Base-by-base conservation (phyloP, 1,140 invertebrate genomes). In the Proales similis region DNA sequence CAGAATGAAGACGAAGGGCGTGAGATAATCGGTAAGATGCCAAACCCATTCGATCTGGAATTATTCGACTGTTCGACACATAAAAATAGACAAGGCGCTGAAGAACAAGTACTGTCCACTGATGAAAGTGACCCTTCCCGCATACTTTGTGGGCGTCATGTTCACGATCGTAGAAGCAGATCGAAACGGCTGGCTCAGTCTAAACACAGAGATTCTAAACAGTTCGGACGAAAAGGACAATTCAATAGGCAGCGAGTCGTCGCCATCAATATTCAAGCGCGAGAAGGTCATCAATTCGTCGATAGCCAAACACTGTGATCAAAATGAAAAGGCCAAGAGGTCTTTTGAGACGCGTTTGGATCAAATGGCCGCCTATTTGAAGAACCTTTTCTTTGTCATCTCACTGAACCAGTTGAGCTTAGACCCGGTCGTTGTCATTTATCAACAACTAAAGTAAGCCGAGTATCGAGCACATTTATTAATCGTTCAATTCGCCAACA, bases 381-480 rank as follows among this genome's bases (percentile, higher is more conserved):
- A 42, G 32, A 57, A 57, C 45, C 24, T 57, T 12, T 57, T 57
- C 32, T 57, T 57, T 57, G 51, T 42, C 11, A 29, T 57, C 17
- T 57, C 51, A 42, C 14, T 57, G 19, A 57, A 57, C 27, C 51
- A 57, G 20, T 20, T 24, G 9, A 43, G 32, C 32, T 29, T 57
- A n/a, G 51, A 57, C 20, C 36, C 24, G 19, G 51, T 57, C 11
- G 32, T 57, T n/a, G 27, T n/a, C 9, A 39, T 57, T 42, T 57
- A 57, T 57, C 36, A 57, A 42, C n/a, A 29, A 57, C 39, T 57
- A 42, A 57, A 57, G 51, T 42, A 42, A 42, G n/a, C 27, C 12
- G 22, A 49, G 17, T 22, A 26, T 47, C 20, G 3, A 47, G 12
- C 24, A 30, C 12, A 49, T 32, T 32, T 12, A 32, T 29, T n/a